phyloP scores from a whole-genome alignment of 2,888 invertebrate species.

The Cantharis rufa region DNA sequence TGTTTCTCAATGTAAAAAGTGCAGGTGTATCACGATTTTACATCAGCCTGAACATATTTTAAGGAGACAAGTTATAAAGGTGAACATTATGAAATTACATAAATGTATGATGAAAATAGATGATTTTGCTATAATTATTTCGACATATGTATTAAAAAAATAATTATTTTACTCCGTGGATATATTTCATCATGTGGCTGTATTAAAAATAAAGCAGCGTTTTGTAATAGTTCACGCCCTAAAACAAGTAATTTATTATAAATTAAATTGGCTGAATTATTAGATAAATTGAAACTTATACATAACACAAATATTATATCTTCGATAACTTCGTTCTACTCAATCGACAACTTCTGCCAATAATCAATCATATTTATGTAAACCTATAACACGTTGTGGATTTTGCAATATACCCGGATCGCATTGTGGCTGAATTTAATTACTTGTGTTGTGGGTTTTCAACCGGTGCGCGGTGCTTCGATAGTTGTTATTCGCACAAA shows the following conservation, averaged over 20 bases:
- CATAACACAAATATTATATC: neutral
- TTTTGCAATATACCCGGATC: too few relatives aligned
- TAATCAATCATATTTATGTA: too few relatives aligned
- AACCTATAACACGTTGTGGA: too few relatives aligned
- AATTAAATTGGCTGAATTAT: neutral
- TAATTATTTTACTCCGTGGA: slow-evolving; percentile 15
- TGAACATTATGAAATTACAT: slow-evolving; percentile 35
- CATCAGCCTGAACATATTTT: slow-evolving; percentile 35
- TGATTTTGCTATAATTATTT: slow-evolving; percentile 24
- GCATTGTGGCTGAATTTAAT: too few relatives aligned
- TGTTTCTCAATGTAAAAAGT: slow-evolving; percentile 35
- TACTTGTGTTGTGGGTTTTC: too few relatives aligned
- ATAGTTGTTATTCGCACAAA: too few relatives aligned
- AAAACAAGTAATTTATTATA: neutral
- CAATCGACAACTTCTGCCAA: too few relatives aligned
- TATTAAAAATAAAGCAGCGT: slow-evolving; percentile 16
- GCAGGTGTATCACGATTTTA: slow-evolving; percentile 38
- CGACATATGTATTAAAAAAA: slow-evolving; percentile 19
- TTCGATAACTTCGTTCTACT: too few relatives aligned
- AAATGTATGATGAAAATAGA: slow-evolving; percentile 32
- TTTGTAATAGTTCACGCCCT: slow-evolving; percentile 22
- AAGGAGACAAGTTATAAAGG: slow-evolving; percentile 38
- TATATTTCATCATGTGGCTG: slow-evolving; percentile 5
- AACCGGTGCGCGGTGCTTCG: too few relatives aligned
- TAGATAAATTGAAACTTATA: neutral